phyloP scores from a whole-genome alignment of 2,888 invertebrate species.

The Dromius quadrimaculatus region DNA sequence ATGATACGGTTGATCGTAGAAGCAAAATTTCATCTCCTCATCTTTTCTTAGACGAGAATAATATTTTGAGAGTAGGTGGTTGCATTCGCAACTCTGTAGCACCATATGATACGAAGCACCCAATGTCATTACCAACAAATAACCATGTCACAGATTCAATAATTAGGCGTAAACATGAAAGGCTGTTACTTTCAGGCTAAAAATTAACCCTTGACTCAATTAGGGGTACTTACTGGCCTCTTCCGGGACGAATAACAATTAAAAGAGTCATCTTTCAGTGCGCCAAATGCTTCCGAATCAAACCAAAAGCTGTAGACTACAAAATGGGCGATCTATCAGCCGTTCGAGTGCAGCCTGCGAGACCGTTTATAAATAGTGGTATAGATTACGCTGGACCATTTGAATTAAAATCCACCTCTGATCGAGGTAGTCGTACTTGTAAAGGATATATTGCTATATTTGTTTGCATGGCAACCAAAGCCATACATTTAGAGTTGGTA shows the following conservation, averaged over 20 bases:
- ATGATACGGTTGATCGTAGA: background rate
- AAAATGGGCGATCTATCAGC: background rate
- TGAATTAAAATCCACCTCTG: background rate
- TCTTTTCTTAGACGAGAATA: constrained; percentile 17
- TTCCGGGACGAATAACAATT: background rate
- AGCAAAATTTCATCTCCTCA: constrained; percentile 12
- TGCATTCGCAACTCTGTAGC: too few relatives aligned
- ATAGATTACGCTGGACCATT: background rate
- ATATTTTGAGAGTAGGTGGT: too few relatives aligned
- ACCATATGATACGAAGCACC: constrained; percentile 32
- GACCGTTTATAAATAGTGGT: background rate
- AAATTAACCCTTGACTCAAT: background rate
- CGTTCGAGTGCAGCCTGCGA: background rate
- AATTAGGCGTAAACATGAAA: constrained; percentile 8
- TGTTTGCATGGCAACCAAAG: background rate
- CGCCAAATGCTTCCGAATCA: background rate
- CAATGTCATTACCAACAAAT: constrained; percentile 11
- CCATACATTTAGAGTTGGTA: background rate
- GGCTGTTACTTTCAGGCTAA: constrained; percentile 26
- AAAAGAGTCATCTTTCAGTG: background rate
- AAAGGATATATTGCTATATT: background rate
- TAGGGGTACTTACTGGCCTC: constrained; percentile 35
- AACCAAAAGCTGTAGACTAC: background rate
- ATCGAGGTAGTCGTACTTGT: background rate
- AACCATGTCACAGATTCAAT: constrained; percentile 13